These are phyloP conservation scores for Drosophila nebulosa DNA, from an alignment of 1,140 invertebrate species.

Conservation along the genomic window DNA sequence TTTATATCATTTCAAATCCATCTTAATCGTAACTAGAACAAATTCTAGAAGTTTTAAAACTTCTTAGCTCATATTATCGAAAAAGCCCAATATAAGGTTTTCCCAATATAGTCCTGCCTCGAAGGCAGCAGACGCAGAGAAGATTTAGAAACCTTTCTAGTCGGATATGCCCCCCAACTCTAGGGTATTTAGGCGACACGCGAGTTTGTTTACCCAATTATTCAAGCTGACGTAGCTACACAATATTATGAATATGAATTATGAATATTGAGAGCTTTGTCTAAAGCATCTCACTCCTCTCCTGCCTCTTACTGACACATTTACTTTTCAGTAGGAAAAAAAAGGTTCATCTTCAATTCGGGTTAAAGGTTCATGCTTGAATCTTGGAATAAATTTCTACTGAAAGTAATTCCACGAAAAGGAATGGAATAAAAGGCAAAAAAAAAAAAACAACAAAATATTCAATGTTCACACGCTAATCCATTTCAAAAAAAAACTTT, in stretches of 20 bases:
- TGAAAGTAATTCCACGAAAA: not conserved
- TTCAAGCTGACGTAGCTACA: not conserved
- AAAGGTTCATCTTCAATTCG: not conserved
- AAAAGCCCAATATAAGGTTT: no score
- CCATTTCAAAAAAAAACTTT: slow-evolving; percentile 13
- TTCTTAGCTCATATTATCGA: no score
- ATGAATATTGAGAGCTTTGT: not conserved
- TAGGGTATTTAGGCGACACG: slow-evolving; percentile 11
- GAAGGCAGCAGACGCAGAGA: no score
- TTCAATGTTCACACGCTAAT: not conserved
- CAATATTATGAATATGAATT: not conserved
- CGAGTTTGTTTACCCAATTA: slow-evolving; percentile 17
- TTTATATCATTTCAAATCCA: no score
- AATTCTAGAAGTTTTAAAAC: no score
- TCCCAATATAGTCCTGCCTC: no score
- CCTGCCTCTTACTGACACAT: not conserved
- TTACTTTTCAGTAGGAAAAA: not conserved
- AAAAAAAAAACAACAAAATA: no score
- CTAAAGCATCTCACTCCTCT: not conserved
- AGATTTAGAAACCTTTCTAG: no score
- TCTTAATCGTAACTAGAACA: no score
- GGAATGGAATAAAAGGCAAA: not conserved
- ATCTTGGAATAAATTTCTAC: not conserved
- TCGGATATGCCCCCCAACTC: not conserved
- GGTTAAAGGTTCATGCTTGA: not conserved